phyloP scores from a whole-genome alignment of 1,140 invertebrate genomes.

The Amphibalanus amphitrite region DNA sequence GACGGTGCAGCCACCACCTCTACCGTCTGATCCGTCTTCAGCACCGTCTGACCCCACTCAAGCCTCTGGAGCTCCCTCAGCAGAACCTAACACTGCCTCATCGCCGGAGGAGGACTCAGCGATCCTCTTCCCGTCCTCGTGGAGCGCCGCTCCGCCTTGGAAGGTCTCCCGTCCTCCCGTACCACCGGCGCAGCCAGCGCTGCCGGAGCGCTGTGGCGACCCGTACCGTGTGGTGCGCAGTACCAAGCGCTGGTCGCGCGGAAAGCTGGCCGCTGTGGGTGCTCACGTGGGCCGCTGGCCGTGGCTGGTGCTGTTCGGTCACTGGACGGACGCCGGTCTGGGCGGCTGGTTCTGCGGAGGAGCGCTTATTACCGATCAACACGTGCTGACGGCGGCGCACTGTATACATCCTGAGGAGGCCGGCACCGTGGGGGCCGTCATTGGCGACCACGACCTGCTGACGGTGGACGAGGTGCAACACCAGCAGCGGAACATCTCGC shows the following conservation, averaged over 20 bases:
- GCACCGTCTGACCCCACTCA: too few relatives aligned
- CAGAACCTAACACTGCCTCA: too few relatives aligned
- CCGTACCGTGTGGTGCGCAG: too few relatives aligned
- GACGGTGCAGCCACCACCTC: too few relatives aligned
- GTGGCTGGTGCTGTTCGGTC: constrained; percentile 8
- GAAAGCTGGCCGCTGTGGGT: constrained; percentile 7
- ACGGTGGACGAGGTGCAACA: constrained; percentile 3
- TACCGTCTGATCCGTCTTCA: too few relatives aligned
- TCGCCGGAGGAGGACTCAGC: too few relatives aligned
- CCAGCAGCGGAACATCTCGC: constrained; percentile 9
- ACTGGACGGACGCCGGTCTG: background rate
- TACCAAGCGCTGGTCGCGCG: background rate
- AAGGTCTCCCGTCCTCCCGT: too few relatives aligned
- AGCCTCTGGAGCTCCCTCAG: too few relatives aligned
- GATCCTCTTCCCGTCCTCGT: too few relatives aligned
- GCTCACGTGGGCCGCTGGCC: constrained; percentile 7
- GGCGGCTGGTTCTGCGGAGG: constrained; percentile 54
- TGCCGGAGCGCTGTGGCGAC: too few relatives aligned
- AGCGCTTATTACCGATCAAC: constrained; percentile 63
- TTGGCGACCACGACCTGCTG: constrained; percentile 41
- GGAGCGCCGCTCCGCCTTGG: too few relatives aligned
- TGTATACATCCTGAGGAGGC: constrained; percentile 56
- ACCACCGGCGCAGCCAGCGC: too few relatives aligned
- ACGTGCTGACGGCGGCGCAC: constrained; percentile 73
- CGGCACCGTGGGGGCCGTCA: constrained; percentile 58